Evolutionary conservation across 2,797 vertebrate species (phyloP).

Genomic region (Tiaroga cobitis): DNA sequence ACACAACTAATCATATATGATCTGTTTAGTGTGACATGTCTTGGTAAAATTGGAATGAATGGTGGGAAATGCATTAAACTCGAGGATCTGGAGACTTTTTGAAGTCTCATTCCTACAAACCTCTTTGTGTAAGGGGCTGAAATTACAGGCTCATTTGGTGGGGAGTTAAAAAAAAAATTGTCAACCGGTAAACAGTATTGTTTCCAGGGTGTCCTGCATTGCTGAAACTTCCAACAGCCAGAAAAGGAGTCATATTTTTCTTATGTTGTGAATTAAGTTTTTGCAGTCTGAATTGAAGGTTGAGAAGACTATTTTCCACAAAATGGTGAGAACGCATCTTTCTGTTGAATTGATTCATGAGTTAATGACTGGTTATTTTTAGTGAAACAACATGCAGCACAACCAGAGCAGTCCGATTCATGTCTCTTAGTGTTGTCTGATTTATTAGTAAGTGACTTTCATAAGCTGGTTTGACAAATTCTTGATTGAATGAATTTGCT

Average conservation of each 20-base stretch:
- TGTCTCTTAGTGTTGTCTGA: neutral
- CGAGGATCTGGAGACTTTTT: neutral
- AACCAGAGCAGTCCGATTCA: neutral
- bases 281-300: neutral
- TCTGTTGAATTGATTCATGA: neutral
- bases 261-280: neutral
- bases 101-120: neutral
- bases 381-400: neutral
- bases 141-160: slow-evolving; percentile 3
- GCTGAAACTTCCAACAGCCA: neutral
- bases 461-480: neutral
- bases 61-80: neutral
- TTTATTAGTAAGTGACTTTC: neutral
- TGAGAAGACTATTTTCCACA: neutral
- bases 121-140: neutral
- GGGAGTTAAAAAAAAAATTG: neutral
- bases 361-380: neutral
- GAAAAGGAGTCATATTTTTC: neutral
- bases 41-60: neutral
- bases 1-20: slow-evolving; percentile 34
- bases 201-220: neutral
- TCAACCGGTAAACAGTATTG: neutral
- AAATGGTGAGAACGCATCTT: neutral
- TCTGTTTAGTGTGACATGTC: slow-evolving; percentile 41
- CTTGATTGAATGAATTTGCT: neutral